phyloP scores from a whole-genome alignment of 92 coral and sea anemone species.

The Epizoanthus fatuus region DNA sequence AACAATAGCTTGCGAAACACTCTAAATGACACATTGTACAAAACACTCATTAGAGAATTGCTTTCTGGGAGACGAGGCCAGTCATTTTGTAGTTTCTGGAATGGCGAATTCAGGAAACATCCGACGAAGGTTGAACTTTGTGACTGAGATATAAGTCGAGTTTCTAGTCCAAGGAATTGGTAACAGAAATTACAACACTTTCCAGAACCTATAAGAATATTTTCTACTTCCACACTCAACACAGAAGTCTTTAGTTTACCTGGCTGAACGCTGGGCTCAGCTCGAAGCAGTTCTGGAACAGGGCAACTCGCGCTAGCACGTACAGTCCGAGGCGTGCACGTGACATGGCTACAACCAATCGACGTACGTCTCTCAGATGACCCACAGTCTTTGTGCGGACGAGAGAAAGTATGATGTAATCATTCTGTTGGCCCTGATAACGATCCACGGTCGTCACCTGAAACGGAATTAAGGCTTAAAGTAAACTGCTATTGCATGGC shows the following conservation, averaged over 20 bases:
- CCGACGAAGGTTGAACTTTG: too few relatives aligned
- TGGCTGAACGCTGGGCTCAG: slow-evolving; percentile 97
- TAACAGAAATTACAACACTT: too few relatives aligned
- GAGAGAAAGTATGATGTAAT: slow-evolving; percentile 97
- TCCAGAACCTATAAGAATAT: background rate
- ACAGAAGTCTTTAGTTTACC: slow-evolving; percentile 50
- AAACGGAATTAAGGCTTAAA: background rate
- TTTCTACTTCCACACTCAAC: background rate
- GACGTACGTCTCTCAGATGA: slow-evolving; percentile 97
- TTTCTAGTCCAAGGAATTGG: too few relatives aligned
- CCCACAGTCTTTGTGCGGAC: slow-evolving; percentile 99
- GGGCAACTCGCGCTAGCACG: slow-evolving; percentile 92
- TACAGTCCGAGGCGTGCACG: slow-evolving; percentile 99
- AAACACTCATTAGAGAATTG: too few relatives aligned
- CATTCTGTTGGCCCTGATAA: slow-evolving; percentile 99
- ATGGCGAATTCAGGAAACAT: too few relatives aligned
- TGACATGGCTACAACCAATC: slow-evolving; percentile 99
- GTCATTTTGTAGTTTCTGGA: too few relatives aligned
- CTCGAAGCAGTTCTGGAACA: slow-evolving; percentile 97
- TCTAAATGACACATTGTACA: too few relatives aligned
- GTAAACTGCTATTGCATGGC: background rate
- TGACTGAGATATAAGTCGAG: too few relatives aligned
- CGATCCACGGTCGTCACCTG: slow-evolving; percentile 99
- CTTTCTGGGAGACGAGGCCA: too few relatives aligned
- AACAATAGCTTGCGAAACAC: too few relatives aligned